Base-by-base conservation (phyloP, 2,888 invertebrate genomes). In the Biston betularia region DNA sequence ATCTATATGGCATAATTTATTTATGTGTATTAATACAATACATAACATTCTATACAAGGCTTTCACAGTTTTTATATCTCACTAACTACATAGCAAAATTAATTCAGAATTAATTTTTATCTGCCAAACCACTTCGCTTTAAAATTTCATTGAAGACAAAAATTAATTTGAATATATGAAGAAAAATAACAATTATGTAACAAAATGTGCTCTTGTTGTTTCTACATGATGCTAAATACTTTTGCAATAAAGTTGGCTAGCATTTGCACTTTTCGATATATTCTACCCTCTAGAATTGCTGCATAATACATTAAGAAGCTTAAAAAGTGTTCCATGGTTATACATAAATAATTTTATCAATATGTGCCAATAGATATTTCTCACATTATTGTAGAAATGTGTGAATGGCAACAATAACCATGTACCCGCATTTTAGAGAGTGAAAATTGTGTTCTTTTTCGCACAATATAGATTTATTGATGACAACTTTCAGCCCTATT, bases 41-140 rank as follows among this genome's bases (percentile, higher is more conserved):
- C 79, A 84, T 83, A 85, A 83, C 82, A 82, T 78, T 81, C 78
- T 78, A 81, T 80, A 83, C 76, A 83, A 82, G 75, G 82, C 81
- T 78, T 84, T 86, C 80, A 84, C 82, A 84, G 79, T 76, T 82
- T 65, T 79, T 77, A 81, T 79, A 82, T 80, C 81, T 81, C 80
- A 72, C 68, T 69, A 68, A 58, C 50, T 34, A 63, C 45, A 71
- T 66, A 56, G 53, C 33, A 69, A 65, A 63, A 56, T 55, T 33
- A 24, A 57, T 66, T 63, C 52, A 35, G 34, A 68, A 65, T 33
- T 24, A 38, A 15, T 15, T 46, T 33, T 49, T 9, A 44, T 62
- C 56, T 52, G 46, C 64, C 58, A 45, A 59, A 71, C 57, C 63
- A 68, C 54, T 63, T 48, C 49, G 38, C 34, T 15, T 14, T 6